A percentile compares a stretch with the other conserved stretches of the same genome.
These are phyloP conservation scores for Drosophila kuntzei DNA, from an alignment of 2,888 invertebrate species.

Conservation along the genomic window DNA sequence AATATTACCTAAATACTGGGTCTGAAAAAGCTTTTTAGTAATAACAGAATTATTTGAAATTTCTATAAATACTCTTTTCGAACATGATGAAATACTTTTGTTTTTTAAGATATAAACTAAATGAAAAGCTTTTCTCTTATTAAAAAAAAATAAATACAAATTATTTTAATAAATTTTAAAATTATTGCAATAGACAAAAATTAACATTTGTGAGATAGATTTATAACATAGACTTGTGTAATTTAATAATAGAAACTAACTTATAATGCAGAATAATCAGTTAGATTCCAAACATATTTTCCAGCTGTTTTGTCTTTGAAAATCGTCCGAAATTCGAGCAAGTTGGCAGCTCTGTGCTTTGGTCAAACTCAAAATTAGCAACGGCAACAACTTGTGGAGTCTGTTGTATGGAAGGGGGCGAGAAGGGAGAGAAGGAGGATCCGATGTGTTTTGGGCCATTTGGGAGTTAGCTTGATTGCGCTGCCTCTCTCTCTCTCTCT, in stretches of 20 bases:
- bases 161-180: too few relatives aligned
- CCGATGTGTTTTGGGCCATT: conserved; percentile 29
- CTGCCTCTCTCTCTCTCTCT: conserved; percentile 3
- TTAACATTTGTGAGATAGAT: not conserved
- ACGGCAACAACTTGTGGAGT: conserved; percentile 33
- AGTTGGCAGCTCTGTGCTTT: conserved; percentile 17
- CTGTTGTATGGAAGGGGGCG: not conserved
- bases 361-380: conserved; percentile 30
- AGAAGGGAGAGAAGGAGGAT: not conserved
- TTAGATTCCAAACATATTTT: not conserved
- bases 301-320: not conserved
- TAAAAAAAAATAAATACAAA: too few relatives aligned
- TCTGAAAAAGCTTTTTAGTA: too few relatives aligned
- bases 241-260: not conserved
- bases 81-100: not conserved
- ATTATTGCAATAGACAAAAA: too few relatives aligned
- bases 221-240: not conserved
- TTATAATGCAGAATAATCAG: not conserved
- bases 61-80: not conserved
- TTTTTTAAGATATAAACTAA: too few relatives aligned
- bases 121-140: too few relatives aligned
- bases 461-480: conserved; percentile 36
- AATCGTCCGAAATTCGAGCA: not conserved
- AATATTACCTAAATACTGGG: too few relatives aligned
- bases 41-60: too few relatives aligned